A percentile compares a stretch with the other conserved stretches of the same genome.
These are phyloP conservation scores for Blennius ocellaris DNA, from an alignment of 2,113 vertebrate species.

Conservation along the genomic window DNA sequence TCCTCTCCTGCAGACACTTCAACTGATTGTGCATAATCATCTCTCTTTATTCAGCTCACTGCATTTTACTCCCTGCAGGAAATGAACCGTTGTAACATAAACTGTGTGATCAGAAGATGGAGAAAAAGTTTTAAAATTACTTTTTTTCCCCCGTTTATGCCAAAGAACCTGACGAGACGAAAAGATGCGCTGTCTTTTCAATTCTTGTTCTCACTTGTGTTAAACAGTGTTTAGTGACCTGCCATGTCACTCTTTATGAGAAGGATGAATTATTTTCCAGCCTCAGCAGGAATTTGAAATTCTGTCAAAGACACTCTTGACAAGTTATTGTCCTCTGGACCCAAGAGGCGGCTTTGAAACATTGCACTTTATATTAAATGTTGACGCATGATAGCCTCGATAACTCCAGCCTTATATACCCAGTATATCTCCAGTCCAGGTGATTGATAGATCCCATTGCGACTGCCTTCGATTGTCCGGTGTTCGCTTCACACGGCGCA, in stretches of 20 bases:
- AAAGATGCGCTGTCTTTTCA: no score
- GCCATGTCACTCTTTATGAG: background rate
- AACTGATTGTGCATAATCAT: background rate
- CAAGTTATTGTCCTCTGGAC: constrained; percentile 3
- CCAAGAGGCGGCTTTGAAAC: constrained; percentile 10
- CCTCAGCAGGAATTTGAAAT: constrained; percentile 15
- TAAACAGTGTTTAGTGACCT: background rate
- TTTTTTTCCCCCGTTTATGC: background rate
- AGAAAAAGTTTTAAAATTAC: background rate
- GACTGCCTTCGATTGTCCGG: constrained; percentile 38
- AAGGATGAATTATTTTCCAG: background rate
- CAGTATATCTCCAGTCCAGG: constrained; percentile 28
- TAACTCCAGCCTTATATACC: constrained; percentile 40
- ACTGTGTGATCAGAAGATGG: background rate
- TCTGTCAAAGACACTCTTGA: constrained; percentile 1
- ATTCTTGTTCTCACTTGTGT: background rate
- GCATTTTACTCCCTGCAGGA: background rate
- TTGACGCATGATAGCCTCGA: constrained; percentile 42
- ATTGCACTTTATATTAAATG: constrained; percentile 24
- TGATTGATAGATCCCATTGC: constrained; percentile 55
- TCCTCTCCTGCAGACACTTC: background rate
- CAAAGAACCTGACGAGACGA: no score
- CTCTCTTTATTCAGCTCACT: background rate
- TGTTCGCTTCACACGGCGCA: background rate
- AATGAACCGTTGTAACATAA: background rate